Evolutionary conservation across 2,113 vertebrate genomes (phyloP).

Genomic region (Ciconia boyciana): DNA sequence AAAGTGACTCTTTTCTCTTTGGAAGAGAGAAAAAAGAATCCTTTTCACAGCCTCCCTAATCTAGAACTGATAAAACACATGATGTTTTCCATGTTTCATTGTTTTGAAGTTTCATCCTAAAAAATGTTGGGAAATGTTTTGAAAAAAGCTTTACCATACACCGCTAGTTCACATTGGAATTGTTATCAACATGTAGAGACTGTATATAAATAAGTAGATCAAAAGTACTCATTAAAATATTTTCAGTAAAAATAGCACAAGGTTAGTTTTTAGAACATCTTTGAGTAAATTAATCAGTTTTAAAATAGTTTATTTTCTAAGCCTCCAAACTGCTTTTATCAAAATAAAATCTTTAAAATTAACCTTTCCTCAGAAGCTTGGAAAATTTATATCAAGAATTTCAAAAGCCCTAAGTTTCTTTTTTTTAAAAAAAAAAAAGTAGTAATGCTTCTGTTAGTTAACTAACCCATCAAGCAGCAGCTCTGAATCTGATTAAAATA

Average conservation of each 20-base stretch:
- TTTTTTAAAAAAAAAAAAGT: neutral
- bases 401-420: neutral
- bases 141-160: neutral
- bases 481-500: neutral
- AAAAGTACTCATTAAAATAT: neutral
- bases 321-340: neutral
- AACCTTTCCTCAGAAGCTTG: neutral
- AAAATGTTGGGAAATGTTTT: neutral
- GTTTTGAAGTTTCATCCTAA: neutral
- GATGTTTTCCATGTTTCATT: neutral
- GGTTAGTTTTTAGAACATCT: neutral
- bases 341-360: neutral
- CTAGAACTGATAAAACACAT: neutral
- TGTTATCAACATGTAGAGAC: neutral
- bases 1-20: neutral
- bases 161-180: neutral
- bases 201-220: neutral
- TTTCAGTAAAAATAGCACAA: neutral
- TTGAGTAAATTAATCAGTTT: neutral
- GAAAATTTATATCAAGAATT: neutral
- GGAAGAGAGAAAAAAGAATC: too few species aligned
- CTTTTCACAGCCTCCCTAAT: neutral
- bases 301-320: neutral
- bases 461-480: neutral
- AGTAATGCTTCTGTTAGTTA: neutral